Evolutionary conservation across 64 coral and sea anemone genomes (phyloP).

Genomic region (Acropora tenuis): DNA sequence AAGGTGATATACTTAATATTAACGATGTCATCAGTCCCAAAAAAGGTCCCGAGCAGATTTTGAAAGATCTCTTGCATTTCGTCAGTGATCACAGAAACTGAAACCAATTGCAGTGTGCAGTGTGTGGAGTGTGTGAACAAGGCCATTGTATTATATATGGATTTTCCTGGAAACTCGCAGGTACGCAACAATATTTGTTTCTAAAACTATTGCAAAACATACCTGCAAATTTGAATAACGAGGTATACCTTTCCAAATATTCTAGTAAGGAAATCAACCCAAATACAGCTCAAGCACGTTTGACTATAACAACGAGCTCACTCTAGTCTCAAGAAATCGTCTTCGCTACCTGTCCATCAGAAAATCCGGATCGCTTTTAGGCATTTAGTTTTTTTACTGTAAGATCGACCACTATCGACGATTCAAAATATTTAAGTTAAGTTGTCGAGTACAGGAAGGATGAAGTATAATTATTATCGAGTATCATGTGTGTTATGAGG

Average conservation of each 20-base stretch:
- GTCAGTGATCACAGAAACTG: not conserved
- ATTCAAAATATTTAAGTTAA: too few relatives aligned
- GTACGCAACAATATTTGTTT: not conserved
- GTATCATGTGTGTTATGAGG: too few relatives aligned
- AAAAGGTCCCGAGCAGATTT: constrained; percentile 15
- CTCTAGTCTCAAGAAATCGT: too few relatives aligned
- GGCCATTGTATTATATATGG: not conserved
- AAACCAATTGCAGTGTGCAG: not conserved
- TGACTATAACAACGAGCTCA: too few relatives aligned
- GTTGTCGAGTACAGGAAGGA: too few relatives aligned
- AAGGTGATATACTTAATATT: constrained; percentile 58
- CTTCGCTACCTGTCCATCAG: too few relatives aligned
- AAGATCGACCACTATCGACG: not conserved
- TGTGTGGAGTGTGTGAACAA: not conserved
- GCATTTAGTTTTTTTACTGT: too few relatives aligned
- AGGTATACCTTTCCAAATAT: not conserved
- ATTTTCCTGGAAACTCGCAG: constrained; percentile 26
- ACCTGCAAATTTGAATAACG: not conserved
- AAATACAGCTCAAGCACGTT: too few relatives aligned
- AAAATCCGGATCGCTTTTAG: too few relatives aligned
- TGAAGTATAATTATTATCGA: too few relatives aligned
- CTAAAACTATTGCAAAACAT: not conserved
- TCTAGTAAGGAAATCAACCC: not conserved
- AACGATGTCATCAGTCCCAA: constrained; percentile 52
- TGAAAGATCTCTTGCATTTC: not conserved